A percentile compares a stretch with the other conserved stretches of the same genome.
Evolutionary conservation across 2,888 invertebrate species (phyloP).

Genomic region (Lucinisca nassula): DNA sequence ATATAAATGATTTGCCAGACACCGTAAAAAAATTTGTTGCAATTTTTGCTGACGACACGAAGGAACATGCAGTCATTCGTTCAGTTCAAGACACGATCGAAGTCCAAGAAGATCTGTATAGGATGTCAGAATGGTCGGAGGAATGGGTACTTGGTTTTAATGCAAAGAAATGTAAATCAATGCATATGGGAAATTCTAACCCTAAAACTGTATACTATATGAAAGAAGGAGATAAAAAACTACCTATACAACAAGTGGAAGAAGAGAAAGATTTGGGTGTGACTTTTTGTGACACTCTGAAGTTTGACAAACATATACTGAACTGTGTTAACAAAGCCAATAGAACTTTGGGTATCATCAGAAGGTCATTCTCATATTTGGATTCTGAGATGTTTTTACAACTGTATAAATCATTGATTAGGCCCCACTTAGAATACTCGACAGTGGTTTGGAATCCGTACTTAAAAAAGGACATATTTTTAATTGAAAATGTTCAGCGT

Average conservation of each 20-base stretch:
- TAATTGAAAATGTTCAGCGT: background rate
- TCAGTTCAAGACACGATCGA: too few species aligned
- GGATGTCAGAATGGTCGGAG: background rate
- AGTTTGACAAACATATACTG: background rate
- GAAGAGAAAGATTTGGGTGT: constrained; percentile 14
- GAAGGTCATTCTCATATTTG: constrained; percentile 1
- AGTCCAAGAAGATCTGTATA: too few species aligned
- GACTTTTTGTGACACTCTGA: background rate
- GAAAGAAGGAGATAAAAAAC: background rate
- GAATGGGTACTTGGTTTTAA: background rate
- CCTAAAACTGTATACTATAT: background rate
- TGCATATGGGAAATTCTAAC: background rate
- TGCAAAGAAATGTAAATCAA: constrained; percentile 1
- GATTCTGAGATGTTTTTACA: background rate
- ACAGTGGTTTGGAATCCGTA: constrained; percentile 4
- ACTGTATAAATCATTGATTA: background rate
- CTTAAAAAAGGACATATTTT: background rate
- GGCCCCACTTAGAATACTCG: background rate
- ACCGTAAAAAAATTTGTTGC: background rate
- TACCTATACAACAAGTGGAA: background rate
- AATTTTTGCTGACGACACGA: constrained; percentile 25
- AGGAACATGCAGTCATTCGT: too few species aligned
- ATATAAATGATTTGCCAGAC: constrained; percentile 26
- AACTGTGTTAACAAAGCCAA: background rate
- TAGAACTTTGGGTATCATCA: background rate